Evolutionary conservation across 1,140 invertebrate species (phyloP).

Genomic region (Notospermus geniculatus): DNA sequence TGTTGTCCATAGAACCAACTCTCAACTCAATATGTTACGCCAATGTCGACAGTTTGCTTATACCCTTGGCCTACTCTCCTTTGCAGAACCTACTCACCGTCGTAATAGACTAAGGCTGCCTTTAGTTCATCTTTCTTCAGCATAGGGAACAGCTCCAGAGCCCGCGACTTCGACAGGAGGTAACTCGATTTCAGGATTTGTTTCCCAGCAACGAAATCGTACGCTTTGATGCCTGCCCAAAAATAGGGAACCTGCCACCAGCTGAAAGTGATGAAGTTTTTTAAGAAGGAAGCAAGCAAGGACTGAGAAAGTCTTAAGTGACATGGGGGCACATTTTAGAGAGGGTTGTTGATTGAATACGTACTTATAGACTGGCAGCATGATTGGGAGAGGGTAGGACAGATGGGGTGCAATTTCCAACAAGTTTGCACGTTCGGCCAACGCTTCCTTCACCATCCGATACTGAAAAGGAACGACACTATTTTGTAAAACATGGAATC

Average conservation of each 20-base stretch:
- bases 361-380: slow-evolving; percentile 96
- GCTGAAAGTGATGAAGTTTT: slow-evolving; percentile 61
- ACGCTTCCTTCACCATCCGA: slow-evolving; percentile 71
- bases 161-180: slow-evolving; percentile 86
- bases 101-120: slow-evolving; percentile 98
- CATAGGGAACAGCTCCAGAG: slow-evolving; percentile 98
- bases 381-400: slow-evolving; percentile 93
- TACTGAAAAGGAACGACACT: slow-evolving; percentile 39
- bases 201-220: slow-evolving; percentile 94
- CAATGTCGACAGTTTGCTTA: no score
- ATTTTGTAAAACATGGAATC: no score
- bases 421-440: slow-evolving; percentile 92
- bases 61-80: no score
- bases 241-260: slow-evolving; percentile 99
- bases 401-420: slow-evolving; percentile 94
- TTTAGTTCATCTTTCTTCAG: slow-evolving; percentile 83
- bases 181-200: slow-evolving; percentile 95
- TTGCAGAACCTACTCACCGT: slow-evolving; percentile 67
- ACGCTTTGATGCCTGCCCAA: slow-evolving; percentile 98
- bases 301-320: no score
- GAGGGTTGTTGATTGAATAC: no score
- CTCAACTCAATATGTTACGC: no score
- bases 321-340: no score
- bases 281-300: no score
- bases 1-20: no score